Base-by-base conservation (phyloP, 2,888 invertebrate species). In the Drosophila paucipuncta region DNA sequence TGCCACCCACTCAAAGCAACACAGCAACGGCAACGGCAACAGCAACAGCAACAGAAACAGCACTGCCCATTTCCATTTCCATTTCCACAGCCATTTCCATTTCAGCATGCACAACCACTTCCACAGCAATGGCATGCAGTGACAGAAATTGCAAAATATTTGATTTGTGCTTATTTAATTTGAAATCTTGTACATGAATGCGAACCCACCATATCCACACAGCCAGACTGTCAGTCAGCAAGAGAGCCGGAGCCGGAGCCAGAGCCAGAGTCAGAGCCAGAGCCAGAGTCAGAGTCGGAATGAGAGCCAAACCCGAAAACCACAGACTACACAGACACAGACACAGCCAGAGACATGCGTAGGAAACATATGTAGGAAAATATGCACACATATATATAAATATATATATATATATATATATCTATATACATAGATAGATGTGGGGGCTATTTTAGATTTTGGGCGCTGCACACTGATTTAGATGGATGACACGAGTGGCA, bases 141-240 rank as follows among this genome's bases (percentile, higher is more conserved):
- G 87, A 89, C 91, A 87, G 90, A 84, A 81, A 79, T 79, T 82
- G 82, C 74, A 89, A 87, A 91, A 89, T 86, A 89, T 91, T 91
- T 91, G 91, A 87, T 91, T 91, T 91, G 88, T 78, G 90, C 90
- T 84, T 84, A 86, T 91, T 89, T 87, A 89, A 89, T 86, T 89
- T 87, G 77, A 85, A 87, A 78, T 84, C 73, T 90, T 73, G 73
- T 41, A 72, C 71, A 71, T 73, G 59, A 68, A 59, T 62, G 64
- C 58, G 55, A 62, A 49, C 30, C 53, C 65, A 71, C 39, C 16
- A 47, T 16, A 62, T 58, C 22, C 67, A 65, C 37, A 62, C 37
- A 59, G 54, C 55, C 61, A 85, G 54, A 54, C 52, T 47, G 52
- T 37, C 41, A 63, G 55, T 11, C 52, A 55, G 33, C 16, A 6